These are phyloP conservation scores for Limonius californicus DNA, from an alignment of 1,140 invertebrate genomes.

Conservation along the genomic window DNA sequence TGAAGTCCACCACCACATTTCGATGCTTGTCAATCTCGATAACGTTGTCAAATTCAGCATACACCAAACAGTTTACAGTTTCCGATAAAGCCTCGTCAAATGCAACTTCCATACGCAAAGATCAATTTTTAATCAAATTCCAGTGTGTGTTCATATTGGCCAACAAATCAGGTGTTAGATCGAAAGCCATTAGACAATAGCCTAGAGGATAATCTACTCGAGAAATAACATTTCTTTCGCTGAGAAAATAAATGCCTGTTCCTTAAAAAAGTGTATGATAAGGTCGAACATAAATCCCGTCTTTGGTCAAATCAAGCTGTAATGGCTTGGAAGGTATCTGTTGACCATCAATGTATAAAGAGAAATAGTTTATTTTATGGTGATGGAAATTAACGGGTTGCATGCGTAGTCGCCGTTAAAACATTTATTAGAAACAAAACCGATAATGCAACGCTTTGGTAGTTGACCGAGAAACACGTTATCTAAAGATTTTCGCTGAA, in stretches of 20 bases:
- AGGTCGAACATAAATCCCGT: conserved; percentile 27
- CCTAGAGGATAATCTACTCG: conserved; percentile 30
- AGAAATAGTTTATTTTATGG: conserved; percentile 40
- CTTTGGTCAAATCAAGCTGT: conserved; percentile 26
- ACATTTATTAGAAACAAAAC: conserved; percentile 45
- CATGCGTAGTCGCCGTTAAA: conserved; percentile 41
- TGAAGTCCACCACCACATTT: conserved; percentile 35
- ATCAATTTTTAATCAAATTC: conserved; percentile 38
- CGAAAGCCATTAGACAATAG: conserved; percentile 37
- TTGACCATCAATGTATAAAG: conserved; percentile 42
- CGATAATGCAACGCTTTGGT: conserved; percentile 44
- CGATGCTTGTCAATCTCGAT: conserved; percentile 38
- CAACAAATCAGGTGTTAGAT: conserved; percentile 45
- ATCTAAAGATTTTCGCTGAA: conserved; percentile 41
- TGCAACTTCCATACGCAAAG: conserved; percentile 38
- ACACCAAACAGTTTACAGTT: conserved; percentile 42
- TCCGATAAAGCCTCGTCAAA: conserved; percentile 34
- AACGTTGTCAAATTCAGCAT: conserved; percentile 42
- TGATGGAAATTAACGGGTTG: not conserved
- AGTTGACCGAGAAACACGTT: conserved; percentile 45
- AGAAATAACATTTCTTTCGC: conserved; percentile 34
- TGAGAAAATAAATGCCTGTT: conserved; percentile 40
- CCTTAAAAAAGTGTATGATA: conserved; percentile 46
- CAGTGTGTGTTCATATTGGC: conserved; percentile 26
- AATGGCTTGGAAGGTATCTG: conserved; percentile 33